phyloP scores from a whole-genome alignment of 2,113 vertebrate genomes.

The Picathartes gymnocephalus region DNA sequence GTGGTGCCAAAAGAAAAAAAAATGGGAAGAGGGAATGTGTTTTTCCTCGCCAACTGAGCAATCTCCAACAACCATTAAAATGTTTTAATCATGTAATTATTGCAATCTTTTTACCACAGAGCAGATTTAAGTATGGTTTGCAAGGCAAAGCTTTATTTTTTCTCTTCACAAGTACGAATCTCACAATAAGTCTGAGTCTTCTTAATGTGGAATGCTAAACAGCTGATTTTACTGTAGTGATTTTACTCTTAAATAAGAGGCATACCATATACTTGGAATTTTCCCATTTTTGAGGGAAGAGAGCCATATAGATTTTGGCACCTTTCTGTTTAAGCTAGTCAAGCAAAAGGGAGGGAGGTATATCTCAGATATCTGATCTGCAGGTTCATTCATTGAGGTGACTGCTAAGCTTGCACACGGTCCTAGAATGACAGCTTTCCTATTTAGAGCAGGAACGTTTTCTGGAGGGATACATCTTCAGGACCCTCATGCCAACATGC shows the following conservation, averaged over 20 bases:
- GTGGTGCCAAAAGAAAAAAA: background rate
- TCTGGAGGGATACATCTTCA: background rate
- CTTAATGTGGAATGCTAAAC: background rate
- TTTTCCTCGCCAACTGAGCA: background rate
- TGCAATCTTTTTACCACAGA: background rate
- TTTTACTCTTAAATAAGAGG: background rate
- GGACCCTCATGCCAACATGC: background rate
- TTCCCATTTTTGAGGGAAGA: background rate
- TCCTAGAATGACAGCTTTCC: background rate
- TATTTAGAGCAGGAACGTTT: background rate
- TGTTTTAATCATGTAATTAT: background rate
- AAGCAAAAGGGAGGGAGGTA: background rate
- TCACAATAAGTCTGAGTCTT: background rate
- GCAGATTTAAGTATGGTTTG: background rate
- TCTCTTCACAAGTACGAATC: background rate
- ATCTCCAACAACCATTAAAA: slow-evolving; percentile 3
- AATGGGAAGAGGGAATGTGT: background rate
- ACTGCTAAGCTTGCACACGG: background rate
- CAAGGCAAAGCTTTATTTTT: background rate
- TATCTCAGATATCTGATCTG: background rate
- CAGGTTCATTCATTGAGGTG: background rate
- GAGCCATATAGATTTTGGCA: background rate
- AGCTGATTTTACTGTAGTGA: background rate
- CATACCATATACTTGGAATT: background rate
- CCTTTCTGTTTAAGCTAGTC: background rate